Base-by-base conservation (phyloP, 2,113 vertebrate species). In the Anarrhichthys ocellatus region DNA sequence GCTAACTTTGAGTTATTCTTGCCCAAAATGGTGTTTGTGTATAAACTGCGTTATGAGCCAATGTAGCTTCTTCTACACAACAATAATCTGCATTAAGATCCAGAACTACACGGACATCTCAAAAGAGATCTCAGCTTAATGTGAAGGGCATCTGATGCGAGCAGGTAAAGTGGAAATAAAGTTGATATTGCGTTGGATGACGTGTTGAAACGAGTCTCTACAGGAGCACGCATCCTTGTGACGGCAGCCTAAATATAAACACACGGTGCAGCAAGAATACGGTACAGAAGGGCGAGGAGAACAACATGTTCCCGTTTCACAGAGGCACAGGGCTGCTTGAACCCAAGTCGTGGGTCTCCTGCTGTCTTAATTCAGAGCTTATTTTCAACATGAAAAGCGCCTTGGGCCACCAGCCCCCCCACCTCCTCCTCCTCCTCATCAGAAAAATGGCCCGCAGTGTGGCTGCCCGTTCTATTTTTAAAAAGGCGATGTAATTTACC, bases 401-500 rank as follows among this genome's bases (percentile, higher is more conserved):
- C 77, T 79, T 11, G n/a, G 67, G 48, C 46, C 79, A 64, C 14
- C 0, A 1, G 15, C 36, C 5, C 5, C n/a, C 15, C 34, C 27
- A 34, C 22, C 18, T 13, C 52, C 42, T 40, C 74, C 66, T 29
- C 78, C 70, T 78, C 82, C 80, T 77, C 54, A 44, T 54, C 66
- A 92, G 80, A 75, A 66, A 89, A 91, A 88, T 61, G 84, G 84
- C 88, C 83, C 17, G 89, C 83, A 83, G 76, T 78, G 84, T 90
- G 72, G 87, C 90, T 76, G 88, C 65, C 81, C 85, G 91, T 84
- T 88, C 92, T 93, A 94, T 93, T 93, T 94, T 92, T 93, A 94
- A 92, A 61, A 92, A 91, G 74, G 84, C 87, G 80, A 93, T 93
- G 93, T 89, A 92, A 93, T 94, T 92, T 91, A 94, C 70, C 90